Evolutionary conservation across 1,140 invertebrate species (phyloP), one percentile per base, ranked within the genome.

Genomic region (Parasteatoda tepidariorum): DNA sequence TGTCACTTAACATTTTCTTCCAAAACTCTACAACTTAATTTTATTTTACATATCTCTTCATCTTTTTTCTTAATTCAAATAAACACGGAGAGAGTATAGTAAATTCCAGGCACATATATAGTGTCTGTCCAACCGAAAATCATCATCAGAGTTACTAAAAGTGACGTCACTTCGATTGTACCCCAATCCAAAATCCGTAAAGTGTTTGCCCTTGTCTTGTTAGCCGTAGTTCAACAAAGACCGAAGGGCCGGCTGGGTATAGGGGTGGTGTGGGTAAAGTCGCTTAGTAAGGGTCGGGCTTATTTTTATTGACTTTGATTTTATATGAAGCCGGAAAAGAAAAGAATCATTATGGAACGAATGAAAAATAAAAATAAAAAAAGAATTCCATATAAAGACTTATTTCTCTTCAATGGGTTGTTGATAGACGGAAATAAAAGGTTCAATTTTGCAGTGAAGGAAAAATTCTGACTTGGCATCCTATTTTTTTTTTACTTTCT

Each of bases 221-320:
- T 74, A 74, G 55, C 55, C 5, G 55, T 33, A 48, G 71, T 74
- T 28, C 24, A 64, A 64, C 26, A 64, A 33, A 64, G 31, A 64
- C 11, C 28, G n/a, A 31, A 64, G 26, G 57, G 24, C 15, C 9
- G 13, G 13, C 2, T 31, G 61, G 5, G 61, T 13, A 30, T 13
- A 2, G 61, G 28, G 61, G 28, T 5, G 15, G 61, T 22, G 24
- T 6, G 13, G 24, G 4, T 4, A 48, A 18, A 13, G 38, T 13
- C 18, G 57, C 57, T 26, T 7, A 24, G 13, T 30, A 7, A 30
- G n/a, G 28, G 15, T 13, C 24, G 30, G 31, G 33, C 38, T 31
- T 28, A 48, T 48, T 55, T 30, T 30, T 30, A 24, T 71, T 71
- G 68, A 74, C 71, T 74, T 74, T 57, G 71, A 74, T 74, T 74